Percentiles rank a stretch among this genome's conserved stretches.
These are phyloP conservation scores for Microcaecilia unicolor DNA, from an alignment of 2,797 vertebrate species.

Conservation along the genomic window DNA sequence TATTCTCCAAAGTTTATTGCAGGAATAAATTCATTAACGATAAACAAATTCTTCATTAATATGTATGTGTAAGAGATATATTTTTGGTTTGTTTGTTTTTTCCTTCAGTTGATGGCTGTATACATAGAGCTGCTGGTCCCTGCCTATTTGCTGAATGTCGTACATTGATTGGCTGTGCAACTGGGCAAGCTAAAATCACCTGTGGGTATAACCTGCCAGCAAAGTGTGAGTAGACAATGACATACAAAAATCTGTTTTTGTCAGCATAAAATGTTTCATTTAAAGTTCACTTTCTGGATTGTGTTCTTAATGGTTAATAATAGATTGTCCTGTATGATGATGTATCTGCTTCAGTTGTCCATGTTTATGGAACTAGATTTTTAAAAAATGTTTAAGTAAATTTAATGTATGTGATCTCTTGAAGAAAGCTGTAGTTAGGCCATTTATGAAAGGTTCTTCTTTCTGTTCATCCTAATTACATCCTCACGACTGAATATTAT, in stretches of 20 bases:
- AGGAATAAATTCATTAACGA: too few relatives aligned
- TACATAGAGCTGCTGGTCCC: slow-evolving; percentile 90
- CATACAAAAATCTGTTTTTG: neutral
- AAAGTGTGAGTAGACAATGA: slow-evolving; percentile 77
- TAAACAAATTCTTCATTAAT: too few relatives aligned
- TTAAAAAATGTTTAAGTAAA: too few relatives aligned
- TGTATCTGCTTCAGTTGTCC: too few relatives aligned
- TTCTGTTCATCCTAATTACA: too few relatives aligned
- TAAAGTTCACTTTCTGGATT: slow-evolving; percentile 17
- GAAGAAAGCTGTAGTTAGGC: too few relatives aligned
- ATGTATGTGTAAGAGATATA: too few relatives aligned
- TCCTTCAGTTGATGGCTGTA: slow-evolving; percentile 89
- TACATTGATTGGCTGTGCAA: slow-evolving; percentile 86
- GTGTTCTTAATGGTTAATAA: slow-evolving; percentile 27
- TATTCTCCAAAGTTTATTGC: too few relatives aligned
- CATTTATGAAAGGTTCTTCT: too few relatives aligned
- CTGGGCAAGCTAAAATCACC: slow-evolving; percentile 93
- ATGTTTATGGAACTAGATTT: slow-evolving; percentile 11
- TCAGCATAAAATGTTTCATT: neutral
- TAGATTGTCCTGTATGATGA: slow-evolving; percentile 19
- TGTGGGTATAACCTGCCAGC: slow-evolving; percentile 93
- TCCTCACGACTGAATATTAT: too few relatives aligned
- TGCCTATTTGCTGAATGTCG: slow-evolving; percentile 88
- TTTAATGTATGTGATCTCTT: too few relatives aligned
- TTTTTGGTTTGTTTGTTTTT: slow-evolving; percentile 12